Evolutionary conservation across 1,140 invertebrate genomes (phyloP).

Genomic region (Drosophila subobscura): DNA sequence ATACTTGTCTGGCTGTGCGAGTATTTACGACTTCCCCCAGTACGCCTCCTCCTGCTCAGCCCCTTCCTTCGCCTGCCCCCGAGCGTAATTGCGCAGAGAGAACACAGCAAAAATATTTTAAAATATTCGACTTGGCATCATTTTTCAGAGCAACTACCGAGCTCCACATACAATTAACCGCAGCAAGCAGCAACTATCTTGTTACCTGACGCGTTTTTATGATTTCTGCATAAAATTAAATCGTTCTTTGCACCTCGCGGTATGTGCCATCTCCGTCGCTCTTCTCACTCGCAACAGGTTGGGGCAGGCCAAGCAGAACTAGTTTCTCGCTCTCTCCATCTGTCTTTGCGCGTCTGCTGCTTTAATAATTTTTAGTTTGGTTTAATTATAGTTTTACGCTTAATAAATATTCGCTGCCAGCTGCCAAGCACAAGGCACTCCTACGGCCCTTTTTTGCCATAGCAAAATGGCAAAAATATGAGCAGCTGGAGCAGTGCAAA

Average conservation of each 20-base stretch:
- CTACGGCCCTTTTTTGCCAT: constrained; percentile 2
- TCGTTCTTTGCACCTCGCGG: constrained; percentile 38
- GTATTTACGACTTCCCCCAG: constrained; percentile 73
- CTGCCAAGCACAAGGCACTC: constrained; percentile 45
- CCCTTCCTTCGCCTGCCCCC: background rate
- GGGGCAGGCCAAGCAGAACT: constrained; percentile 49
- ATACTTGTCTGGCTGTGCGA: constrained; percentile 42
- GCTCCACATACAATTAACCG: constrained; percentile 65
- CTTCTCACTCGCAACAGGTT: constrained; percentile 45
- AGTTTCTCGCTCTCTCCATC: constrained; percentile 47
- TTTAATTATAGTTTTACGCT: constrained; percentile 82
- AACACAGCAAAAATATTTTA: constrained; percentile 43
- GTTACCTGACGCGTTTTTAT: constrained; percentile 82
- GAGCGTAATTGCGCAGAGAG: constrained; percentile 66
- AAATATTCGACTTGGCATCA: constrained; percentile 78
- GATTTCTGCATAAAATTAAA: constrained; percentile 83
- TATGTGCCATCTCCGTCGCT: background rate
- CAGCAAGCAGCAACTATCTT: constrained; percentile 69
- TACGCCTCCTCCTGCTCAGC: background rate
- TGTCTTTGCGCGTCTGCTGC: constrained; percentile 58
- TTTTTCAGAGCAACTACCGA: constrained; percentile 57
- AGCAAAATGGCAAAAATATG: constrained; percentile 1
- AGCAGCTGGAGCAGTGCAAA: constrained; percentile 1
- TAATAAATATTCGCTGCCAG: constrained; percentile 70
- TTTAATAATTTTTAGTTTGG: constrained; percentile 81